A percentile compares a stretch with the other conserved stretches of the same genome.
Conservation (phyloP, 2,888 invertebrate species). For the Drosophila leonis region DNA sequence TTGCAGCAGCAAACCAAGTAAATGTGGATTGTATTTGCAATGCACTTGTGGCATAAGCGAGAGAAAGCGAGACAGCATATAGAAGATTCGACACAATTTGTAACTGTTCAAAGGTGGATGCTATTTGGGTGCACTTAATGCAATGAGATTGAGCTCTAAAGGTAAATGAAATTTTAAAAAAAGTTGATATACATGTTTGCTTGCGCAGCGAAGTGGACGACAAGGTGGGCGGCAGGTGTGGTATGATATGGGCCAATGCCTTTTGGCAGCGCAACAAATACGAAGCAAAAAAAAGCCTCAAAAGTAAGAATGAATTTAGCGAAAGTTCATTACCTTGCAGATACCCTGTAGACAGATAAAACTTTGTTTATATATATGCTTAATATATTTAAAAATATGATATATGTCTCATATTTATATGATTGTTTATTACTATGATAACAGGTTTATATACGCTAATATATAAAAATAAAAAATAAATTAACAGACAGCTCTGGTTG, state of each 20-base stretch:
- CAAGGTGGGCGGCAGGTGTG: not conserved
- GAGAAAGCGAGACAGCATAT: not conserved
- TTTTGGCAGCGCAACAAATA: slow-evolving; percentile 57
- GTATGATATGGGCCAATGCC: slow-evolving; percentile 70
- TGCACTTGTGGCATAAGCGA: slow-evolving; percentile 17
- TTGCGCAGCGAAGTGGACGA: not conserved
- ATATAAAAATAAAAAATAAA: not conserved
- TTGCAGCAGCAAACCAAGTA: not conserved
- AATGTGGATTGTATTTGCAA: not conserved
- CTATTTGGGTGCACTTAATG: not conserved
- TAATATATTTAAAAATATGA: not conserved
- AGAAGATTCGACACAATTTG: not conserved
- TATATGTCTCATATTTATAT: not conserved
- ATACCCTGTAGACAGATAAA: slow-evolving; percentile 18
- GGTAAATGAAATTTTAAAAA: slow-evolving; percentile 29
- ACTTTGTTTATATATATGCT: not conserved
- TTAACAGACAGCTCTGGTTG: not conserved
- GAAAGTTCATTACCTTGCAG: not conserved
- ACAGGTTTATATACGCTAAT: not conserved
- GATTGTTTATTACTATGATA: not conserved
- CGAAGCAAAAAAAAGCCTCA: slow-evolving; percentile 29
- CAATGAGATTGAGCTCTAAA: slow-evolving; percentile 3
- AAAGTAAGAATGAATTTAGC: slow-evolving; percentile 23
- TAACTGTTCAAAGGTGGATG: not conserved
- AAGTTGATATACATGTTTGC: slow-evolving; percentile 32